Conservation (phyloP, 2,888 invertebrate genomes). For the Sylvicola cinctus region DNA sequence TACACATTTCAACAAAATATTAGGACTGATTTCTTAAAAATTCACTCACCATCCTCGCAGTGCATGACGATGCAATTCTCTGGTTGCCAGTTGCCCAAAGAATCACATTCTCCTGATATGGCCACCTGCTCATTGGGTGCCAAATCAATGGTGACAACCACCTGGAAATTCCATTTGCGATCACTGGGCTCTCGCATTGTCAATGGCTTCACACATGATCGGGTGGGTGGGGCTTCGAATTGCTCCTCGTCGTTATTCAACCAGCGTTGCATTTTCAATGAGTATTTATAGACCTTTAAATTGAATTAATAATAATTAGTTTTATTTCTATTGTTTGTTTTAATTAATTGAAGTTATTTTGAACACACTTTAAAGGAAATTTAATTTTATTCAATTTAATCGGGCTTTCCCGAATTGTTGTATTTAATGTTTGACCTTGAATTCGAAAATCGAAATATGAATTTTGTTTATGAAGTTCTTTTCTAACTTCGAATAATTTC, state of each 20-base stretch:
- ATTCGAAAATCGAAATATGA: too few relatives aligned
- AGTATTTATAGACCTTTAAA: not conserved
- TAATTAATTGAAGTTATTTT: too few relatives aligned
- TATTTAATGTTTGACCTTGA: too few relatives aligned
- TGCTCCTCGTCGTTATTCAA: constrained; percentile 34
- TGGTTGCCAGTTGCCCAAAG: constrained; percentile 52
- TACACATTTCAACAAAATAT: too few relatives aligned
- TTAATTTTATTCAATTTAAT: too few relatives aligned
- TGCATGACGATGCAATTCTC: constrained; percentile 33
- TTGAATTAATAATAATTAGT: too few relatives aligned
- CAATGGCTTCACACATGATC: constrained; percentile 5
- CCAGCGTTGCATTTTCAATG: constrained; percentile 45
- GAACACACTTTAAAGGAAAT: too few relatives aligned
- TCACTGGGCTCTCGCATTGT: constrained; percentile 21
- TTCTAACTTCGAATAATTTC: too few relatives aligned
- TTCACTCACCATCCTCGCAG: constrained; percentile 24
- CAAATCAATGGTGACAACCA: constrained; percentile 28
- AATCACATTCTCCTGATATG: constrained; percentile 42
- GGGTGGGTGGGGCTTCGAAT: constrained; percentile 9
- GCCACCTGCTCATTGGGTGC: constrained; percentile 41
- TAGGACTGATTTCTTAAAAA: too few relatives aligned
- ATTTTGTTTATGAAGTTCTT: too few relatives aligned
- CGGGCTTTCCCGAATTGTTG: too few relatives aligned
- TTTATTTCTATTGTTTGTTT: too few relatives aligned
- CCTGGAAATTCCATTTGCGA: constrained; percentile 30